Percentiles rank a stretch among this genome's conserved stretches.
phyloP scores from a whole-genome alignment of 2,888 invertebrate species.

The Uropetala carovei region DNA sequence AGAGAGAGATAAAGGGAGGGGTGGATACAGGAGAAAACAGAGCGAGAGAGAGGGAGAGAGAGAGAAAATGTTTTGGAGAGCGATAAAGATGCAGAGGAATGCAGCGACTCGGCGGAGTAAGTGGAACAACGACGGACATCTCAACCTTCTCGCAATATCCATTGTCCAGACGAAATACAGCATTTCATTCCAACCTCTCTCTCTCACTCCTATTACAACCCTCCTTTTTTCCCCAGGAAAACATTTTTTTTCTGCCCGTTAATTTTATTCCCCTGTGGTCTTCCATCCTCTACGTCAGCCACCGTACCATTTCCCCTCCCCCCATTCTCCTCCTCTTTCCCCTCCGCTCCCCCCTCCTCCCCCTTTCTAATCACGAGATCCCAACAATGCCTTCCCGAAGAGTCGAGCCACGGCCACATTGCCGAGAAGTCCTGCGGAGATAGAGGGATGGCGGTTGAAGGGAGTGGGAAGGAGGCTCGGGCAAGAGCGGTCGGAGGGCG shows the following conservation, averaged over 20 bases:
- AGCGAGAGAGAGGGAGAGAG: not conserved
- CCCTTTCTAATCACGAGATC: not conserved
- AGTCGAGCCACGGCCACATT: not conserved
- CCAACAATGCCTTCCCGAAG: conserved; percentile 8
- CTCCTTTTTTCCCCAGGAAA: conserved; percentile 25
- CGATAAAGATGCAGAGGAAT: not conserved
- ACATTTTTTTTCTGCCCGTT: conserved; percentile 9
- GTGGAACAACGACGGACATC: conserved; percentile 19
- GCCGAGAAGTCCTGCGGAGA: not conserved
- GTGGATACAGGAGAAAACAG: not conserved
- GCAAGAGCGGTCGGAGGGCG: not conserved
- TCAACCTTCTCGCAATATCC: conserved; percentile 27
- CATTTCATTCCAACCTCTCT: not conserved
- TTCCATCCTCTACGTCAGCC: not conserved
- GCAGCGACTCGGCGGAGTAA: not conserved
- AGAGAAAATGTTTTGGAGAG: not conserved
- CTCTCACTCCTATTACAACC: conserved; percentile 23
- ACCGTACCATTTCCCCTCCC: not conserved
- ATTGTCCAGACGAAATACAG: conserved; percentile 57
- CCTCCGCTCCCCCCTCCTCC: not conserved
- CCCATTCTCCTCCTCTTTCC: not conserved
- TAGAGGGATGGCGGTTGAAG: not conserved
- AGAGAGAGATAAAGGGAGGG: not conserved
- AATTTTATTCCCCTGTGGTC: not conserved
- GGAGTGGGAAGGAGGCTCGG: too few species aligned